Evolutionary conservation across 2,113 vertebrate genomes (phyloP), one percentile per base, ranked within the genome.

Genomic region (Tylochromis polylepis): DNA sequence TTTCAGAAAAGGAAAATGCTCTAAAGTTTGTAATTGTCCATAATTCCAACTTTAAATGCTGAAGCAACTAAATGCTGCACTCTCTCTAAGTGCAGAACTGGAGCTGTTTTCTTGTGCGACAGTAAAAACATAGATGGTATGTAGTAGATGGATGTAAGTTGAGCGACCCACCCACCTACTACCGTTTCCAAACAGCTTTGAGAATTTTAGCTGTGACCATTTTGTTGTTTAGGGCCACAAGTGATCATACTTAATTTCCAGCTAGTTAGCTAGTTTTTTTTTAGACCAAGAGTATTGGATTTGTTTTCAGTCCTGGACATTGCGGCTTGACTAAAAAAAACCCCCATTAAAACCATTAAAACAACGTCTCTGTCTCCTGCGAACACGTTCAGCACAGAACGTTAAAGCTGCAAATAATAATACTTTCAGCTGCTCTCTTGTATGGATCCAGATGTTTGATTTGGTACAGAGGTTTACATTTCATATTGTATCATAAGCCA

Each of bases 281-380:
- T n/a, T n/a, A n/a, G 49, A 24, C 20, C 22, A 9, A 67, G 62
- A 41, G 16, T 51, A 0, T 3, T 51, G 41, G 70, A 18, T 77
- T 34, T 0, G 11, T 14, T 77, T 53, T 77, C 18, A 3, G 16
- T 5, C 16, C 16, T 53, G 16, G 11, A 77, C 16, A 11, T 75
- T 29, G 27, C 1, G 9, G 2, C 43, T 75, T 75, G 43, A 75
- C 24, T 75, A 49, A 75, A 49, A 46, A 43, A 49, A 75, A 7
- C 2, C 43, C n/a, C n/a, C n/a, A n/a, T n/a, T n/a, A n/a, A n/a
- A n/a, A n/a, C n/a, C n/a, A n/a, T n/a, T n/a, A n/a, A n/a, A n/a
- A n/a, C n/a, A n/a, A n/a, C 4, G 8, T 55, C 20, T 5, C n/a
- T 6, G 11, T 22, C 20, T 22, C 20, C 4, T 56, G 53, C 53